These are phyloP conservation scores for Istiophorus platypterus DNA, from an alignment of 2,113 vertebrate species.

Conservation along the genomic window DNA sequence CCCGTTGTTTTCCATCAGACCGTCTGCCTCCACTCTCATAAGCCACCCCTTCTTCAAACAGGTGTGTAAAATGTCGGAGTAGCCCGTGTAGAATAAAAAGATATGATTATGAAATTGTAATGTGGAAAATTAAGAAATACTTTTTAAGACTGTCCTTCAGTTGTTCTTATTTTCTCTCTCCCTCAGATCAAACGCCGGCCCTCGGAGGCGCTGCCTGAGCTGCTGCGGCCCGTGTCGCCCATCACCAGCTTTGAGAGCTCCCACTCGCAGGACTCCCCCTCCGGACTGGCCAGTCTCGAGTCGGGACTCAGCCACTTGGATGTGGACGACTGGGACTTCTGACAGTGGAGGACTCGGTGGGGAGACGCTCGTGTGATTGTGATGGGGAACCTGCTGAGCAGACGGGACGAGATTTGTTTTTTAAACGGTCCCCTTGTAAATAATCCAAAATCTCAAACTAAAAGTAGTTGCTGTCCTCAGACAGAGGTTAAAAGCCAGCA, in stretches of 20 bases:
- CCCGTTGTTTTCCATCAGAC: slow-evolving; percentile 81
- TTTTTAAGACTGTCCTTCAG: too few species aligned
- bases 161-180: neutral
- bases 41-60: slow-evolving; percentile 98
- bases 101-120: neutral
- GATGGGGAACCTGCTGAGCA: slow-evolving; percentile 17
- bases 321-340: slow-evolving; percentile 99
- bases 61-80: slow-evolving; percentile 79
- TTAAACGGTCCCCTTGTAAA: slow-evolving; percentile 58
- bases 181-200: slow-evolving; percentile 93
- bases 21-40: slow-evolving; percentile 89
- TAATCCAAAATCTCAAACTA: slow-evolving; percentile 35
- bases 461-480: slow-evolving; percentile 48
- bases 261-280: slow-evolving; percentile 85
- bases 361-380: slow-evolving; percentile 14
- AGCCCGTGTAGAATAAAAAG: neutral
- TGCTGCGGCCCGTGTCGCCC: slow-evolving; percentile 90
- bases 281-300: slow-evolving; percentile 90
- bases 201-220: slow-evolving; percentile 93
- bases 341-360: slow-evolving; percentile 55
- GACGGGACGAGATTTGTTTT: slow-evolving; percentile 42
- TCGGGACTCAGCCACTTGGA: slow-evolving; percentile 92
- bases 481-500: slow-evolving; percentile 62
- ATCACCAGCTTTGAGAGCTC: slow-evolving; percentile 87
- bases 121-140: neutral